Conservation (phyloP, 2,888 invertebrate genomes). For the Odontocolon sp. region DNA sequence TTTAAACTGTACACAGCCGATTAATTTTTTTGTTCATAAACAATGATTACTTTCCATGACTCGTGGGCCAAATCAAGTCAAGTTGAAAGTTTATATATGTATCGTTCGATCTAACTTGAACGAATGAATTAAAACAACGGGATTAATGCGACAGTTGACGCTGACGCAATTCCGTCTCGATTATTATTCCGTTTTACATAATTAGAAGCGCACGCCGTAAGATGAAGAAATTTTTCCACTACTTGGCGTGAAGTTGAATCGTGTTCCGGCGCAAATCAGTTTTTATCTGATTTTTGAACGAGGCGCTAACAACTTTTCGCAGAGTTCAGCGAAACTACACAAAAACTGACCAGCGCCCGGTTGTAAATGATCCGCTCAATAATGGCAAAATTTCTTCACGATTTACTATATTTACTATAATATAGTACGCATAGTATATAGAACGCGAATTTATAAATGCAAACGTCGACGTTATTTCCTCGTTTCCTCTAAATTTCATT, state of each 20-base stretch:
- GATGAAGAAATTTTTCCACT: too few species aligned
- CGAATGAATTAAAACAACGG: slow-evolving; percentile 40
- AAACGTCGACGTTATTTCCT: slow-evolving; percentile 15
- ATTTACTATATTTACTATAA: slow-evolving; percentile 3
- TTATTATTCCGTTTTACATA: slow-evolving; percentile 15
- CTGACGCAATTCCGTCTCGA: slow-evolving; percentile 8
- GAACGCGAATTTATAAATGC: slow-evolving; percentile 40
- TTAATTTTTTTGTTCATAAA: slow-evolving; percentile 37
- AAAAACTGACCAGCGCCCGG: too few species aligned
- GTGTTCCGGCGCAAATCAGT: too few species aligned
- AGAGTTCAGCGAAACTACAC: too few species aligned
- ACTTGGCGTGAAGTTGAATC: too few species aligned
- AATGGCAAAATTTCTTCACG: too few species aligned
- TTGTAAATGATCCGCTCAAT: too few species aligned
- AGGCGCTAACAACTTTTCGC: too few species aligned
- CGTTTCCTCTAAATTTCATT: slow-evolving; percentile 39
- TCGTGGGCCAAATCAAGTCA: slow-evolving; percentile 20
- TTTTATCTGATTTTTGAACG: too few species aligned
- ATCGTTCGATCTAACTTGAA: slow-evolving; percentile 23
- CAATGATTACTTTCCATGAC: slow-evolving; percentile 30
- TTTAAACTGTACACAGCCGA: slow-evolving; percentile 62
- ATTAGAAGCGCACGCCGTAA: slow-evolving; percentile 42
- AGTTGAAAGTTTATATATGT: slow-evolving; percentile 31
- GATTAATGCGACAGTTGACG: slow-evolving; percentile 29
- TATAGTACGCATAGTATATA: slow-evolving; percentile 25